Conservation (phyloP, 1,140 invertebrate species). For the Manduca sexta region DNA sequence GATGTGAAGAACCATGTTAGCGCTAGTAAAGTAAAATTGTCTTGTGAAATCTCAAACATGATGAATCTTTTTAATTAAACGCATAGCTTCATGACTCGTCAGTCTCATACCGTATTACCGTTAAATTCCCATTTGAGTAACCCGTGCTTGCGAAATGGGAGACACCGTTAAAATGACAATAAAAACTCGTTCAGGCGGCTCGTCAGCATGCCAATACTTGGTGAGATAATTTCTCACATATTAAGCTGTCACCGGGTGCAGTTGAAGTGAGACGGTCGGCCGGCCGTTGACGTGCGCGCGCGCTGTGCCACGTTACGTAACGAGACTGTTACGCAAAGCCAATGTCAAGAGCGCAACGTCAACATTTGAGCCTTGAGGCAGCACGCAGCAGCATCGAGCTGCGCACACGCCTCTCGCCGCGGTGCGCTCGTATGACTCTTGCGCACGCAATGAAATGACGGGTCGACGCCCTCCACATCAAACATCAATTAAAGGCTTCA, state of each 20-base stretch:
- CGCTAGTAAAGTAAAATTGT: too few species aligned
- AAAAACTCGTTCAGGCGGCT: slow-evolving; percentile 19
- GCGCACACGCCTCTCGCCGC: slow-evolving; percentile 1
- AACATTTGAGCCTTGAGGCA: slow-evolving; percentile 13
- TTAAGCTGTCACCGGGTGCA: slow-evolving; percentile 14
- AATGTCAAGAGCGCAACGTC: slow-evolving; percentile 58
- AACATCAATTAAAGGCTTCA: not conserved
- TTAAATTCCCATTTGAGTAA: slow-evolving; percentile 27
- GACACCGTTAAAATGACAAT: slow-evolving; percentile 17
- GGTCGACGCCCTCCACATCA: slow-evolving; percentile 45
- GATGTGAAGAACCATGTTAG: too few species aligned
- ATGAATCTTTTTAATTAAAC: too few species aligned
- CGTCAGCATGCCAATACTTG: slow-evolving; percentile 7
- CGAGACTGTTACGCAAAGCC: slow-evolving; percentile 48
- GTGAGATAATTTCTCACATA: slow-evolving; percentile 13
- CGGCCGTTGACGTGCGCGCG: slow-evolving; percentile 16
- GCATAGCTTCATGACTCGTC: too few species aligned
- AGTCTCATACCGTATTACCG: slow-evolving; percentile 35
- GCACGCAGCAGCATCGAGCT: not conserved
- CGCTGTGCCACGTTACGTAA: slow-evolving; percentile 34
- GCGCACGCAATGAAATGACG: slow-evolving; percentile 8
- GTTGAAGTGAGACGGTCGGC: slow-evolving; percentile 4
- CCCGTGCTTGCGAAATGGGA: slow-evolving; percentile 8
- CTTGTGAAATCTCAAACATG: too few species aligned
- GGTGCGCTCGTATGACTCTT: not conserved